Conservation (phyloP, 2,888 invertebrate genomes). For the Norana najaformis region DNA sequence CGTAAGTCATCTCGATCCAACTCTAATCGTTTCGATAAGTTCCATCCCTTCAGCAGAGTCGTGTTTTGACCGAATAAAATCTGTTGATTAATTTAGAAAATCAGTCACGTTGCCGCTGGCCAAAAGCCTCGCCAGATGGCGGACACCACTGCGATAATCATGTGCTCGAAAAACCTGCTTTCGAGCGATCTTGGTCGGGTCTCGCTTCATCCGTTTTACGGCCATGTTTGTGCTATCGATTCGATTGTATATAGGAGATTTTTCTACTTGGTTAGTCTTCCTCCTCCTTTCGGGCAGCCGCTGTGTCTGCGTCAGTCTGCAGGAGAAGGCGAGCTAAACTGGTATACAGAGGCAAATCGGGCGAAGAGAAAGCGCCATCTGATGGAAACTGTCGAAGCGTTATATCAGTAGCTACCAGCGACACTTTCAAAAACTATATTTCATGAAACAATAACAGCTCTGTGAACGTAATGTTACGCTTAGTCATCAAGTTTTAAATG, state of each 20-base stretch:
- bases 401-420: not conserved
- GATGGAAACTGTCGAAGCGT: not conserved
- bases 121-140: not conserved
- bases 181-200: not conserved
- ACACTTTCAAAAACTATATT: slow-evolving; percentile 4
- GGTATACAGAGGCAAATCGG: not conserved
- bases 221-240: slow-evolving; percentile 13
- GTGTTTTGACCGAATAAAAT: not conserved
- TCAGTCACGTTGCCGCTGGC: not conserved
- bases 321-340: not conserved
- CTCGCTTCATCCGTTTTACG: not conserved
- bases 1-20: no score
- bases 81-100: not conserved
- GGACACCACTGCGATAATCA: not conserved
- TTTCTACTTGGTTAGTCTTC: not conserved
- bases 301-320: not conserved
- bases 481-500: no score
- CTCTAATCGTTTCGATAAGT: not conserved
- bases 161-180: not conserved
- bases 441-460: slow-evolving; percentile 5
- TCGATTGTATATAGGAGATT: slow-evolving; percentile 13
- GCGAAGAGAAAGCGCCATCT: not conserved
- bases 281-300: not conserved
- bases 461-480: no score
- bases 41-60: not conserved